phyloP scores from a whole-genome alignment of 1,140 invertebrate species.

The Drosophila bocqueti region DNA sequence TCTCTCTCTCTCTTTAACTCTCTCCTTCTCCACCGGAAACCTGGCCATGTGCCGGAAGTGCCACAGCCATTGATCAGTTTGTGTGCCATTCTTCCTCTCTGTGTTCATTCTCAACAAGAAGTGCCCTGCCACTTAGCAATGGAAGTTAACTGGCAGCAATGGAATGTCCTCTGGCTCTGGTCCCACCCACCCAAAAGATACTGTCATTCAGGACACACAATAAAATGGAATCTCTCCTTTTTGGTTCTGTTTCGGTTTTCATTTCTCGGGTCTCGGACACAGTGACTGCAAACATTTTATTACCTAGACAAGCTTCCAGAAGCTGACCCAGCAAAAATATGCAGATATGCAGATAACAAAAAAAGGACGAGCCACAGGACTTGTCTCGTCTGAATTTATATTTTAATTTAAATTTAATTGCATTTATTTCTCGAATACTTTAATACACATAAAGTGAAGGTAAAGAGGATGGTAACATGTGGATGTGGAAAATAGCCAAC shows the following conservation, averaged over 20 bases:
- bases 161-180: not conserved
- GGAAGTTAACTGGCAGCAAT: constrained; percentile 35
- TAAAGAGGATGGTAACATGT: not conserved
- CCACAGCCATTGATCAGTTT: constrained; percentile 73
- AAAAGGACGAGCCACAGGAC: not conserved
- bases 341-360: not conserved
- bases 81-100: constrained; percentile 12
- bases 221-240: not conserved
- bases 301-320: not conserved
- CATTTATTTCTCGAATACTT: not conserved
- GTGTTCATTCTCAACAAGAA: constrained; percentile 18
- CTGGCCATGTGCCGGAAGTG: constrained; percentile 65
- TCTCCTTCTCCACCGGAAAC: constrained; percentile 46
- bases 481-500: not conserved
- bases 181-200: constrained; percentile 2
- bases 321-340: not conserved
- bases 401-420: constrained; percentile 2
- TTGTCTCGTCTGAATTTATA: not conserved
- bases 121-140: constrained; percentile 47
- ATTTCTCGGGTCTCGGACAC: not conserved
- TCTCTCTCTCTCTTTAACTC: not conserved
- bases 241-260: not conserved
- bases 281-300: constrained; percentile 3
- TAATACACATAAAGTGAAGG: not conserved
- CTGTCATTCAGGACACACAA: constrained; percentile 14